These are phyloP conservation scores for Chrysomela aeneicollis DNA, from an alignment of 2,888 invertebrate genomes.

Conservation along the genomic window DNA sequence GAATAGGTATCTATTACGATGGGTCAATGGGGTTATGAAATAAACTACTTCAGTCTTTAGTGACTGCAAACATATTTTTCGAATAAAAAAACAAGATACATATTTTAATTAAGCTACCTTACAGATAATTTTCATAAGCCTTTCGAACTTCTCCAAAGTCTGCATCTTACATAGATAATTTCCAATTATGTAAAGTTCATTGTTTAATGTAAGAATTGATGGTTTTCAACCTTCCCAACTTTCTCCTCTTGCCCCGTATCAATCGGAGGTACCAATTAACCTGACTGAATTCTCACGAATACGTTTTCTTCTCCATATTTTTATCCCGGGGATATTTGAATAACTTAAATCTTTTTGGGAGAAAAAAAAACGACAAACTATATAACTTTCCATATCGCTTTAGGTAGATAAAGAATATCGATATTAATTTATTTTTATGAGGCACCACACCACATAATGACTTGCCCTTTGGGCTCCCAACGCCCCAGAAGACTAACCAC, in stretches of 20 bases:
- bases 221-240: not conserved
- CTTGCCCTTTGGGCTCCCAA: not conserved
- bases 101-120: too few relatives aligned
- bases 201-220: too few relatives aligned
- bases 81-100: too few relatives aligned
- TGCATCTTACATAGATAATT: too few relatives aligned
- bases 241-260: not conserved
- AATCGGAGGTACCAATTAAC: not conserved
- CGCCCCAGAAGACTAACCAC: not conserved
- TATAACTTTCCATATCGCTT: not conserved
- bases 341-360: not conserved
- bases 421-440: slow-evolving; percentile 15
- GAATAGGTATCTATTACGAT: too few relatives aligned
- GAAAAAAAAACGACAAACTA: not conserved
- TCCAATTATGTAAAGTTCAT: too few relatives aligned
- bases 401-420: slow-evolving; percentile 6
- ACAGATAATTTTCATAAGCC: too few relatives aligned
- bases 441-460: slow-evolving; percentile 16
- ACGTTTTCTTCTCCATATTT: not conserved
- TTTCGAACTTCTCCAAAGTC: too few relatives aligned
- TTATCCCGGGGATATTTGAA: not conserved
- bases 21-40: too few relatives aligned
- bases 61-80: too few relatives aligned
- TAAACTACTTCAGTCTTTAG: too few relatives aligned
- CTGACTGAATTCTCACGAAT: not conserved